Base-by-base conservation (phyloP, 1,140 invertebrate genomes). In the Drosophila neocordata region DNA sequence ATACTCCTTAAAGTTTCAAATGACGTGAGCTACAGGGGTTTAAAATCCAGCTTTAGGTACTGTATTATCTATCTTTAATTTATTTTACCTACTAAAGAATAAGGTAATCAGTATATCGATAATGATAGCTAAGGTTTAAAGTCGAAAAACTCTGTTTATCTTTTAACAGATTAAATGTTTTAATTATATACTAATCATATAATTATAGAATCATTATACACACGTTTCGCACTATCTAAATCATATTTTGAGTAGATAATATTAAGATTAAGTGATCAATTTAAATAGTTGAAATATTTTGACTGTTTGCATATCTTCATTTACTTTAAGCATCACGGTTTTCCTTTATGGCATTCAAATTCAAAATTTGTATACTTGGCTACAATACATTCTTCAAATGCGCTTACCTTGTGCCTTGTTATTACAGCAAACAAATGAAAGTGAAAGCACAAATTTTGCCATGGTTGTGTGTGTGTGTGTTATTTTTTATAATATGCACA, bases 381-480 rank as follows among this genome's bases (percentile, higher is more conserved):
- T 70, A 73, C 73, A 80, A 77, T 77, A 77, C 78, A 87, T 84
- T 85, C 78, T 74, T 81, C 82, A 69, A 87, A 85, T 87, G 65
- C 70, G 70, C 78, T 78, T 35, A 51, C 82, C 82, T 88, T 73
- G 79, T 56, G 79, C 44, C 78, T 79, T 88, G 83, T 87, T 87
- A 87, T 87, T 88, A 73, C 85, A 89, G 83, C 83, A 87, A 87
- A 87, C 83, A 87, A 87, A 87, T 87, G 83, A 87, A 87, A 87
- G 83, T 88, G 83, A 87, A 87, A 88, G 83, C 84, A 88, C 79
- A 87, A 87, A 87, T 79, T 85, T 84, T 67, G 83, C 83, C 52
- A 81, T 88, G 78, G 27, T 31, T 31, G 27, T 31, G 27, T 31
- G 27, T 31, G 27, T 6, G 24, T 24, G 24, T 24, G 24, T 24